phyloP scores from a whole-genome alignment of 2,113 vertebrate species.

The Lagopus muta region DNA sequence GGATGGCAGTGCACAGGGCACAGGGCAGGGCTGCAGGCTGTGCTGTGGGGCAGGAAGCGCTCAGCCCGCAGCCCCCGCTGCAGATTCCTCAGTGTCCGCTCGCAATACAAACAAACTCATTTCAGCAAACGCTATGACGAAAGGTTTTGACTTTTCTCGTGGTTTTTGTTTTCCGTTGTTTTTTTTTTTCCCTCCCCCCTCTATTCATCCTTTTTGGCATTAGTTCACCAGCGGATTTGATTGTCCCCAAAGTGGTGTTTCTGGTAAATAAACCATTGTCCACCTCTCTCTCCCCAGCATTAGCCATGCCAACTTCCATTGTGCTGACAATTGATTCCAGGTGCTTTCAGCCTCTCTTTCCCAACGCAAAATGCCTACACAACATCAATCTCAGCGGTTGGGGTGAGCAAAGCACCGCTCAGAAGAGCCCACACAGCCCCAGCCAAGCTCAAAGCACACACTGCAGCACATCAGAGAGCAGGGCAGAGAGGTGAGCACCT shows the following conservation, averaged over 20 bases:
- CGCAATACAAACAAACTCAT: slow-evolving; percentile 35
- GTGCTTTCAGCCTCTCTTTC: neutral
- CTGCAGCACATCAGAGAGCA: neutral
- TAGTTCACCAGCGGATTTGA: neutral
- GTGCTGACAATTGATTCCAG: slow-evolving; percentile 60
- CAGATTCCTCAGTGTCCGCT: neutral
- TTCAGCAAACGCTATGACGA: neutral
- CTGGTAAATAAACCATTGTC: slow-evolving; percentile 56
- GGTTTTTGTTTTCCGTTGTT: neutral
- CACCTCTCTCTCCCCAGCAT: slow-evolving; percentile 28
- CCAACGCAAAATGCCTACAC: slow-evolving; percentile 20
- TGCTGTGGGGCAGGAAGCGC: neutral
- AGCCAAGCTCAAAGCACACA: neutral
- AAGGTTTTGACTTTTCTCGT: slow-evolving; percentile 48
- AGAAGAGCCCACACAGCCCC: neutral
- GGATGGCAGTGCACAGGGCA: slow-evolving; percentile 18
- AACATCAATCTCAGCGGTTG: slow-evolving; percentile 32
- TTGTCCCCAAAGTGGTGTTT: slow-evolving; percentile 47
- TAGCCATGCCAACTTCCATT: slow-evolving; percentile 56
- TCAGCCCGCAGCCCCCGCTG: neutral
- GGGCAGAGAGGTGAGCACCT: slow-evolving; percentile 28
- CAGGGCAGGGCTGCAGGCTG: fast-evolving
- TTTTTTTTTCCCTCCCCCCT: neutral
- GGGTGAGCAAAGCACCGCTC: neutral
- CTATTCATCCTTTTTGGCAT: slow-evolving; percentile 47